phyloP scores from a whole-genome alignment of 2,888 invertebrate genomes.

The Abrostola tripartita region DNA sequence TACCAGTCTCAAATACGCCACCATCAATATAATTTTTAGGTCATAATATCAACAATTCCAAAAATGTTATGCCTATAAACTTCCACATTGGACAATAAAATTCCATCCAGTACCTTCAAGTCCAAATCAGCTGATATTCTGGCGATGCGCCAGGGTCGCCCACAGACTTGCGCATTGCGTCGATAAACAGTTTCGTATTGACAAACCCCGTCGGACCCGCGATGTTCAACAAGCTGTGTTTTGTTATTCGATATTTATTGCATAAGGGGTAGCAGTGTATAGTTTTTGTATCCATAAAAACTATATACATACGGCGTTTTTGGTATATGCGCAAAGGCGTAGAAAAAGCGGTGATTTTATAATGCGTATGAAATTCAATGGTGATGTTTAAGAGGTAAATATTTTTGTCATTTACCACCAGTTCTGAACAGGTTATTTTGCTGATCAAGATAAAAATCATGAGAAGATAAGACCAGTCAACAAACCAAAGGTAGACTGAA shows the following conservation, averaged over 20 bases:
- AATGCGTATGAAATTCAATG: too few relatives aligned
- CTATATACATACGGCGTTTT: background rate
- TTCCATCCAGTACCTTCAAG: conserved; percentile 38
- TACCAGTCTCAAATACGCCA: background rate
- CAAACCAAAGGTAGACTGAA: too few relatives aligned
- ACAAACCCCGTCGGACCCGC: conserved; percentile 48
- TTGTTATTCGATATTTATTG: conserved; percentile 31
- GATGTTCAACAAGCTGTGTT: conserved; percentile 56
- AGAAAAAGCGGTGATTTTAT: too few relatives aligned
- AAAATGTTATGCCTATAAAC: background rate
- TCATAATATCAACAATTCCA: background rate
- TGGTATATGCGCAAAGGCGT: too few relatives aligned
- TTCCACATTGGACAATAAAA: conserved; percentile 52
- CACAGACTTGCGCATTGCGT: conserved; percentile 78
- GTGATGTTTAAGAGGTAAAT: too few relatives aligned
- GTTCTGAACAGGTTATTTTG: too few relatives aligned
- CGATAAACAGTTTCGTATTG: conserved; percentile 67
- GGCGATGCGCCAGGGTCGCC: conserved; percentile 66
- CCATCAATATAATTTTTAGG: background rate
- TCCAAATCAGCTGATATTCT: conserved; percentile 72
- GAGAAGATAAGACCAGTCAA: too few relatives aligned
- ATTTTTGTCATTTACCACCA: too few relatives aligned
- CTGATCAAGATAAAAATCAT: too few relatives aligned
- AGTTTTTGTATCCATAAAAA: background rate
- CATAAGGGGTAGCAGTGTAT: conserved; percentile 1